Percentiles rank a stretch among this genome's conserved stretches.
These are phyloP conservation scores for Luscinia luscinia DNA, from an alignment of 2,797 vertebrate genomes.

Conservation along the genomic window DNA sequence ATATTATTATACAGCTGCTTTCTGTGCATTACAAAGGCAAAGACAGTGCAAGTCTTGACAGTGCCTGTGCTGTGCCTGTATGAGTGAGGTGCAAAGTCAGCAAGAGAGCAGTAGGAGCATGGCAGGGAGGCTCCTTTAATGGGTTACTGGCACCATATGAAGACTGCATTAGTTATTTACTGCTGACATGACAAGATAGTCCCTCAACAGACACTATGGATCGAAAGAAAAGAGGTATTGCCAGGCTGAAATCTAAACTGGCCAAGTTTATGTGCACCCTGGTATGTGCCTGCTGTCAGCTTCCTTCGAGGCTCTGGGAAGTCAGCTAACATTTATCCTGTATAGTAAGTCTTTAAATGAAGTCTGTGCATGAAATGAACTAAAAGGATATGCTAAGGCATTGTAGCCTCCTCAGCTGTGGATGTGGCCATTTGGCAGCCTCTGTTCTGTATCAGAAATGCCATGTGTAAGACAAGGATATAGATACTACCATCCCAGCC, in stretches of 20 bases:
- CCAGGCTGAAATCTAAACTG: not conserved
- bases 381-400: not conserved
- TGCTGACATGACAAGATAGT: constrained; percentile 10
- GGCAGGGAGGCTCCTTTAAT: not conserved
- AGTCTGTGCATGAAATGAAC: not conserved
- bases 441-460: not conserved
- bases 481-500: not conserved
- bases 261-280: not conserved
- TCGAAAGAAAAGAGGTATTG: not conserved
- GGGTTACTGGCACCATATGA: not conserved
- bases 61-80: not conserved
- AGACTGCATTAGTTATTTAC: not conserved
- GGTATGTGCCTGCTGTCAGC: not conserved
- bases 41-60: not conserved
- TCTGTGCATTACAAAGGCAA: not conserved
- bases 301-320: not conserved
- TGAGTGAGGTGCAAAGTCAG: not conserved
- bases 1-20: not conserved
- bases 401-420: not conserved
- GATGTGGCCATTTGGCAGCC: not conserved
- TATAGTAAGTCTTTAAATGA: not conserved
- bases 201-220: not conserved
- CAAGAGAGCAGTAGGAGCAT: not conserved
- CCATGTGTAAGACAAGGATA: not conserved
- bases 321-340: not conserved